Conservation (phyloP, 1,140 invertebrate genomes). For the Steinernema khuongi region DNA sequence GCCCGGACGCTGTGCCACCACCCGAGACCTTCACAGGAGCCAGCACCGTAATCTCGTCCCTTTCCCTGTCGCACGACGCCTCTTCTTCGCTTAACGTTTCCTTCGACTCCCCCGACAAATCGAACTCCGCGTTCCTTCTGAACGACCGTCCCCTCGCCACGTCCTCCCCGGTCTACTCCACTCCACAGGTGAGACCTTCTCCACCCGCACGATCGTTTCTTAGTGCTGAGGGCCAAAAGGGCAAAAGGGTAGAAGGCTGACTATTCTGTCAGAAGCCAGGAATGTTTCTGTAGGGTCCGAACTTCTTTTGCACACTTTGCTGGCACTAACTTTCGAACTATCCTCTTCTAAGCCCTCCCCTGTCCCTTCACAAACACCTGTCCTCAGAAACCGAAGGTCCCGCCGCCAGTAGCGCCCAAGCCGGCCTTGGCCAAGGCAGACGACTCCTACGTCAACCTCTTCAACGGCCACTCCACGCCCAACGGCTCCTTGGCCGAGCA, state of each 20-base stretch:
- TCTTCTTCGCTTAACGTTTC: constrained; percentile 8
- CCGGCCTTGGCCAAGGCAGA: constrained; percentile 16
- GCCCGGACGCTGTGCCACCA: not conserved
- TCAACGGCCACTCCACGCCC: constrained; percentile 21
- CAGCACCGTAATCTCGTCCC: not conserved
- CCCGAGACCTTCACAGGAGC: not conserved
- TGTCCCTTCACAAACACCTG: too few relatives aligned
- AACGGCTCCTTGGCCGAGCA: constrained; percentile 22
- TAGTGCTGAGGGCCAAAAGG: too few relatives aligned
- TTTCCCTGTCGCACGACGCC: constrained; percentile 1
- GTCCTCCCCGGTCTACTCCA: not conserved
- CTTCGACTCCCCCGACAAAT: not conserved
- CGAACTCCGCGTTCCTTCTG: not conserved
- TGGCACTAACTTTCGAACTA: too few relatives aligned
- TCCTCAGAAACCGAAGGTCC: constrained; percentile 30
- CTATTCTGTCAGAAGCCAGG: too few relatives aligned
- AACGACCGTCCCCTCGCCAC: not conserved
- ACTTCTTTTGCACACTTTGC: too few relatives aligned
- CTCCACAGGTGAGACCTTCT: not conserved
- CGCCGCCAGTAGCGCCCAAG: constrained; percentile 45
- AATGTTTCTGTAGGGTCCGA: too few relatives aligned
- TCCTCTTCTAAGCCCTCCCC: too few relatives aligned
- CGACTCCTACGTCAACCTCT: constrained; percentile 20
- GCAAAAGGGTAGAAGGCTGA: too few relatives aligned
- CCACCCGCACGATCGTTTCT: too few relatives aligned